Conservation (phyloP, 1,140 invertebrate species). For the Magallana gigas region DNA sequence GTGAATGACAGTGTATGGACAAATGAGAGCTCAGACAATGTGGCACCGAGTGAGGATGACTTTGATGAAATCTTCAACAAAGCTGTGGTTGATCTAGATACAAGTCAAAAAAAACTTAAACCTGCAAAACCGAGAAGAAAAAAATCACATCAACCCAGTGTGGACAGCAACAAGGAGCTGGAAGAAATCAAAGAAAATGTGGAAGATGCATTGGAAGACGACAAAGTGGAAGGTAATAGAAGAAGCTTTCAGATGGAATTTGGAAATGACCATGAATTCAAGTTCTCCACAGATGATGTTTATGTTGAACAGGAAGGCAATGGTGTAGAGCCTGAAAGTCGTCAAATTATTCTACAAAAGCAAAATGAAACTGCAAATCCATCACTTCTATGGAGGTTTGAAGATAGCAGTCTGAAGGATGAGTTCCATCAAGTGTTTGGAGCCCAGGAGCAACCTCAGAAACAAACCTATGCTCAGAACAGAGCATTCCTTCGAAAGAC, state of each 20-base stretch:
- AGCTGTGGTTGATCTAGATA: slow-evolving; percentile 46
- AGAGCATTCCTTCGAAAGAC: slow-evolving; percentile 1
- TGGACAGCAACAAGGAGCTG: background rate
- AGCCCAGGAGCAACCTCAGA: slow-evolving; percentile 2
- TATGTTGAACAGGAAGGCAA: background rate
- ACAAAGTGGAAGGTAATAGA: background rate
- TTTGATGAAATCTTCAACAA: slow-evolving; percentile 57
- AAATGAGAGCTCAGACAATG: background rate
- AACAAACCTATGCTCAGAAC: slow-evolving; percentile 39
- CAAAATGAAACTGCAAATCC: background rate
- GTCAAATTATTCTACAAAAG: background rate
- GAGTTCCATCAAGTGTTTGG: slow-evolving; percentile 39
- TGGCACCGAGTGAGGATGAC: slow-evolving; percentile 36
- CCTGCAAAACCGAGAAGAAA: background rate
- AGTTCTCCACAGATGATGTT: background rate
- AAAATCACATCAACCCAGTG: background rate
- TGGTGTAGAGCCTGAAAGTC: background rate
- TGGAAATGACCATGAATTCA: background rate
- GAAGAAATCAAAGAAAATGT: background rate
- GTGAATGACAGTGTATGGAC: slow-evolving; percentile 19
- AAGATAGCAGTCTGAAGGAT: slow-evolving; percentile 41
- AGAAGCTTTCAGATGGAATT: slow-evolving; percentile 3
- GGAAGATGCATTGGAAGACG: background rate
- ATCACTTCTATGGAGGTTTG: slow-evolving; percentile 43
- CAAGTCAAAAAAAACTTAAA: background rate